Evolutionary conservation across 1,140 invertebrate species (phyloP).

Genomic region (Archivesica marissinica): DNA sequence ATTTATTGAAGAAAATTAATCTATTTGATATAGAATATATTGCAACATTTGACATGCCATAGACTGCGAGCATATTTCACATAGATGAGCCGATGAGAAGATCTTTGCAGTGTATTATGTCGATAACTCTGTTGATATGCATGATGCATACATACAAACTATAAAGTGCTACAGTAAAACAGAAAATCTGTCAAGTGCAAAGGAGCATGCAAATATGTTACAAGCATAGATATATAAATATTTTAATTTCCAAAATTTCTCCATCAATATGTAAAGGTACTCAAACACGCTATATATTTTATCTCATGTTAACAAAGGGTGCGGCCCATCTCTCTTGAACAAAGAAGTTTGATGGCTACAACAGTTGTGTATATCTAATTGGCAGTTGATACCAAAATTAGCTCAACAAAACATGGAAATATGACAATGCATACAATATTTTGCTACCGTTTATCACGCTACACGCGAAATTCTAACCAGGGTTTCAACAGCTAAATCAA

Average conservation of each 20-base stretch:
- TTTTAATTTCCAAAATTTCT: background rate
- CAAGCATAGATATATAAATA: conserved; percentile 1
- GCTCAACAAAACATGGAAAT: background rate
- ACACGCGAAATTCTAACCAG: too few relatives aligned
- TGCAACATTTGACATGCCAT: too few relatives aligned
- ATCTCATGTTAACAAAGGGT: background rate
- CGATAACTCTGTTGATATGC: too few relatives aligned
- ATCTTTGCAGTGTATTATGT: too few relatives aligned
- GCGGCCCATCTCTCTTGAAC: background rate
- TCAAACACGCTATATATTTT: background rate
- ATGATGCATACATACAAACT: too few relatives aligned
- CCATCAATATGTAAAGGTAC: conserved; percentile 3
- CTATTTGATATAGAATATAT: too few relatives aligned
- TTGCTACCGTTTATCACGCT: background rate
- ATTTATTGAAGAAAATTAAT: too few relatives aligned
- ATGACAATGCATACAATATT: conserved; percentile 4
- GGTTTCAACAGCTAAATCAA: too few relatives aligned
- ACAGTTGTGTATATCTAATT: background rate
- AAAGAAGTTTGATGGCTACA: background rate
- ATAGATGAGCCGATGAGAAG: too few relatives aligned
- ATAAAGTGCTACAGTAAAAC: background rate
- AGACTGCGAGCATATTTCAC: too few relatives aligned
- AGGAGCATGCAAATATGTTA: too few relatives aligned
- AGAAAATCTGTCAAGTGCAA: background rate
- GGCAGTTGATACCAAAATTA: background rate